Evolutionary conservation across 2,113 vertebrate genomes (phyloP).

Genomic region (Myodes glareolus): DNA sequence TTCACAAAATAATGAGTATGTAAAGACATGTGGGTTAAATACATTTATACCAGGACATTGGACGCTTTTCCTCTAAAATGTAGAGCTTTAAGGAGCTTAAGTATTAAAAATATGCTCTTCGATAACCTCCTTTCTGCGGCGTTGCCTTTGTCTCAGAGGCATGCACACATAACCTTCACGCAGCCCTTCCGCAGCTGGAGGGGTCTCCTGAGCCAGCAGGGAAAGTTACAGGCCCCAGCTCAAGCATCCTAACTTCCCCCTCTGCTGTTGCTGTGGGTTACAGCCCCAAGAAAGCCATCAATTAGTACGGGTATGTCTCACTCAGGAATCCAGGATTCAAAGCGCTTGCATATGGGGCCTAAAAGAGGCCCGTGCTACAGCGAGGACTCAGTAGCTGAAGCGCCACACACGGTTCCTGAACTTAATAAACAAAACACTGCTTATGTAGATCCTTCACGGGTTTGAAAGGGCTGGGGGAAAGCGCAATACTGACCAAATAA

Average conservation of each 20-base stretch:
- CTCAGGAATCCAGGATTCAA: slow-evolving; percentile 26
- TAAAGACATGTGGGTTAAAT: slow-evolving; percentile 1
- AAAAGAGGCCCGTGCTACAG: not conserved
- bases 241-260: not conserved
- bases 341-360: not conserved
- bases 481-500: not conserved
- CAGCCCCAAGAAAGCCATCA: not conserved
- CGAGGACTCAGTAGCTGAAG: not conserved
- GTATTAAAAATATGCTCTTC: not conserved
- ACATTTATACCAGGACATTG: not conserved
- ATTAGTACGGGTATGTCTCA: not conserved
- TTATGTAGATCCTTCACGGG: not conserved
- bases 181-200: not conserved
- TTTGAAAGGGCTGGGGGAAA: not conserved
- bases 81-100: not conserved
- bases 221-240: not conserved
- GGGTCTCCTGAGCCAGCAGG: not conserved
- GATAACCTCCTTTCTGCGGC: not conserved
- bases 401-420: not conserved
- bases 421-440: not conserved
- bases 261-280: not conserved
- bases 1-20: slow-evolving; percentile 3
- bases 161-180: not conserved
- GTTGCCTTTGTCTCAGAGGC: not conserved
- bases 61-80: not conserved